These are phyloP conservation scores for Galeopsomyia nigrocyanea DNA, from an alignment of 2,888 invertebrate species.

Conservation along the genomic window DNA sequence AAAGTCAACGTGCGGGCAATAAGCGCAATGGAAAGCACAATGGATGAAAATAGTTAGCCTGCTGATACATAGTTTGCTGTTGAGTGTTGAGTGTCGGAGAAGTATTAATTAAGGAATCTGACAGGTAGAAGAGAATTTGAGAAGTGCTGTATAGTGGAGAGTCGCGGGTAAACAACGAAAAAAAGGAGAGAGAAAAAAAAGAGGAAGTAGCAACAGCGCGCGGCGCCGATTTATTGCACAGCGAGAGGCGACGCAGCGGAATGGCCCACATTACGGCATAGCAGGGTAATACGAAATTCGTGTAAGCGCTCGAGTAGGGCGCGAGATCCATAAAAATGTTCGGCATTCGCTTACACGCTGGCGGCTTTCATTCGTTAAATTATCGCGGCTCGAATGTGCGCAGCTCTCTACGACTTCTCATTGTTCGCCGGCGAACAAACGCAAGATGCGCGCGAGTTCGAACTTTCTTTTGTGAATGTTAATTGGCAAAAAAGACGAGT, in stretches of 20 bases:
- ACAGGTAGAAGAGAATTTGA: not conserved
- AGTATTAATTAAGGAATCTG: no score
- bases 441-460: no score
- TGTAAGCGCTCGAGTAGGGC: conserved; percentile 3
- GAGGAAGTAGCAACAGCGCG: conserved; percentile 46
- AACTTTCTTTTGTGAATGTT: not conserved
- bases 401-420: no score
- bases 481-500: not conserved
- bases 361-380: not conserved
- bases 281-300: conserved; percentile 37
- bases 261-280: conserved; percentile 25
- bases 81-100: no score
- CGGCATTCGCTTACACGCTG: not conserved
- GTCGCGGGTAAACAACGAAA: conserved; percentile 5
- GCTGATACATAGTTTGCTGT: no score
- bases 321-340: conserved; percentile 26
- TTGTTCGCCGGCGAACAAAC: no score
- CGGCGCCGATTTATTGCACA: conserved; percentile 53
- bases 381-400: not conserved
- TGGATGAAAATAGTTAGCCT: no score
- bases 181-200: not conserved
- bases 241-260: conserved; percentile 30
- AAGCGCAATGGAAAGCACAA: no score
- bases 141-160: not conserved
- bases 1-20: no score